These are phyloP conservation scores for Stratiomys singularior DNA, from an alignment of 2,888 invertebrate species.

Conservation along the genomic window DNA sequence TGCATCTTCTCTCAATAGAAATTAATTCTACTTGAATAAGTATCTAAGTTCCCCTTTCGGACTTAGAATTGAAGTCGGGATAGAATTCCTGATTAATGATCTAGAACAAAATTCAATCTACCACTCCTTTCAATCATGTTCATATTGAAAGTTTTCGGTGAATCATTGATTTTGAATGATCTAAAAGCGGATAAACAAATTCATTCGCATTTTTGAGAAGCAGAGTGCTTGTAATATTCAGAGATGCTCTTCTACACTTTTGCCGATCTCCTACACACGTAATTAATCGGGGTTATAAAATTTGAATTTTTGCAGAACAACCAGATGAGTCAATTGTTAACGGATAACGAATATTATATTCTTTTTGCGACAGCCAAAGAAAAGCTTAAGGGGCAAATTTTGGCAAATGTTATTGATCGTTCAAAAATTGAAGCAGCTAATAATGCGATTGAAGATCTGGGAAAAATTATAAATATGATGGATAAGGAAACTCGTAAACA, in stretches of 20 bases:
- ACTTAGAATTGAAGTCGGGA: no score
- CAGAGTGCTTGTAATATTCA: background rate
- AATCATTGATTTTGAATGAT: no score
- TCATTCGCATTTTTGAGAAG: no score
- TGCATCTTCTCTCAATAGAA: no score
- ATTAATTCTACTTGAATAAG: no score
- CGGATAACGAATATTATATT: constrained; percentile 49
- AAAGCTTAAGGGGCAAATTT: constrained; percentile 50
- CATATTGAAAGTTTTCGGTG: background rate
- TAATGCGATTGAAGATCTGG: constrained; percentile 46
- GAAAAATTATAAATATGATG: constrained; percentile 46
- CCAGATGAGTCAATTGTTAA: constrained; percentile 49
- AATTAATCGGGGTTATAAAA: constrained; percentile 26
- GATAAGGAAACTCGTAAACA: background rate
- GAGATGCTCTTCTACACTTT: background rate
- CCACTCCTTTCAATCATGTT: no score
- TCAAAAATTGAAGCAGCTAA: constrained; percentile 48
- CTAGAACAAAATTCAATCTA: no score
- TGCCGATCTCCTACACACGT: background rate
- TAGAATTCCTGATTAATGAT: no score
- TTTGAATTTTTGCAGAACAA: constrained; percentile 48
- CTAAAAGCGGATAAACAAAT: no score
- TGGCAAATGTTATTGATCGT: constrained; percentile 45
- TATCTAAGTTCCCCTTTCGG: no score
- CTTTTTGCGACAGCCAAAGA: constrained; percentile 50